These are phyloP conservation scores for Bimastos eiseni DNA, from an alignment of 2,888 invertebrate species.

Conservation along the genomic window DNA sequence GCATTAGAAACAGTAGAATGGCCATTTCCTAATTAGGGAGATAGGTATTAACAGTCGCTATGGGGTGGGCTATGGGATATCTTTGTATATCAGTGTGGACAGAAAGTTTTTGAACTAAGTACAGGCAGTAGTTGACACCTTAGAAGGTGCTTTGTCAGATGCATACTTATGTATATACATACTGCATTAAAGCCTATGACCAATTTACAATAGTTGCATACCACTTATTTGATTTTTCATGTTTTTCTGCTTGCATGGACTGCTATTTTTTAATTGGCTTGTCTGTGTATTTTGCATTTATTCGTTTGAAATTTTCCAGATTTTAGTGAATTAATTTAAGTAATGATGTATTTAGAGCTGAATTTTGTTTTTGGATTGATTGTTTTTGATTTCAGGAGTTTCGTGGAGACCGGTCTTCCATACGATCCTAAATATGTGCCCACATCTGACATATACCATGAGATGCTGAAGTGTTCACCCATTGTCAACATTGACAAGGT, in stretches of 20 bases:
- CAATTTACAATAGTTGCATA: no score
- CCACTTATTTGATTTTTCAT: not conserved
- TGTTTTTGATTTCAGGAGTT: conserved; percentile 30
- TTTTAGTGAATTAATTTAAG: not conserved
- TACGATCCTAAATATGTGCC: conserved; percentile 44
- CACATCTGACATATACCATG: conserved; percentile 42
- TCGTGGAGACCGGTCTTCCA: conserved; percentile 30
- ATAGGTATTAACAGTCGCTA: no score
- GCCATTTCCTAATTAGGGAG: no score
- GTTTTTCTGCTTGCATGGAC: not conserved
- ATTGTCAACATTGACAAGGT: conserved; percentile 58
- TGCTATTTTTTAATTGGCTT: not conserved
- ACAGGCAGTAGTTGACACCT: no score
- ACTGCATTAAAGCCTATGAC: no score
- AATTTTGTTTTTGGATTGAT: not conserved
- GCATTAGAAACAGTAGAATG: no score
- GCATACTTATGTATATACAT: no score
- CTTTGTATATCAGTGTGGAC: no score
- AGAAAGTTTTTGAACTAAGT: no score
- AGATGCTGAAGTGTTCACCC: conserved; percentile 50
- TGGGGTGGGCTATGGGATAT: no score
- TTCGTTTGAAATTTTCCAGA: not conserved
- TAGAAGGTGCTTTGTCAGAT: no score
- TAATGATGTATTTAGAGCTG: not conserved
- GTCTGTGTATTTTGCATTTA: not conserved